Evolutionary conservation across 2,113 vertebrate genomes (phyloP).

Genomic region (Plecotus auritus): DNA sequence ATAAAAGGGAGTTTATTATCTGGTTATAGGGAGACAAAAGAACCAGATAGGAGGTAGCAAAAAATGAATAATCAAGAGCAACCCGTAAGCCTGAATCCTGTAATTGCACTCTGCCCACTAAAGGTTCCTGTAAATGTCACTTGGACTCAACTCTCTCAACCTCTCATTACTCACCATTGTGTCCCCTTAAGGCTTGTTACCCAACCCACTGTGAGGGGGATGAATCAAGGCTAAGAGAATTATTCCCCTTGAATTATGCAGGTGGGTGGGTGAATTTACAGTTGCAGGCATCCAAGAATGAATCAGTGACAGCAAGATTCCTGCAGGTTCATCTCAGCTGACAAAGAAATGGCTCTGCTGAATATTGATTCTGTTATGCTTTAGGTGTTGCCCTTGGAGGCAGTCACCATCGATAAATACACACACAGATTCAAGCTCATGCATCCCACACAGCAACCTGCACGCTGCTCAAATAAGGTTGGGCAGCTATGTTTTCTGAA

Average conservation of each 20-base stretch:
- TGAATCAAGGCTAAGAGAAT: neutral
- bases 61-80: conserved; percentile 36
- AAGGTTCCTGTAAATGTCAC: neutral
- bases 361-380: conserved; percentile 24
- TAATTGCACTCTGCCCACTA: conserved; percentile 39
- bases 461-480: neutral
- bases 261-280: conserved; percentile 37
- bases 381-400: neutral
- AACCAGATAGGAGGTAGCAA: neutral
- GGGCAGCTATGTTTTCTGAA: neutral
- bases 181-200: neutral
- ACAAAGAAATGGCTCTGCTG: conserved; percentile 35
- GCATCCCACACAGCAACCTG: neutral
- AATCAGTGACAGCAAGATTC: conserved; percentile 36
- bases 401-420: neutral
- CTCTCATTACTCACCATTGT: conserved; percentile 33
- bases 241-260: neutral
- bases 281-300: conserved; percentile 4
- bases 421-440: neutral
- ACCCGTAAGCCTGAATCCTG: neutral
- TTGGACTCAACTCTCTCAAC: neutral
- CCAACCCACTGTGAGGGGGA: neutral
- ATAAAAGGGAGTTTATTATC: neutral
- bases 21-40: conserved; percentile 4
- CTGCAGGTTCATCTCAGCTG: conserved; percentile 42